Evolutionary conservation across 1,140 invertebrate genomes (phyloP).

Genomic region (Cydia fagiglandana): DNA sequence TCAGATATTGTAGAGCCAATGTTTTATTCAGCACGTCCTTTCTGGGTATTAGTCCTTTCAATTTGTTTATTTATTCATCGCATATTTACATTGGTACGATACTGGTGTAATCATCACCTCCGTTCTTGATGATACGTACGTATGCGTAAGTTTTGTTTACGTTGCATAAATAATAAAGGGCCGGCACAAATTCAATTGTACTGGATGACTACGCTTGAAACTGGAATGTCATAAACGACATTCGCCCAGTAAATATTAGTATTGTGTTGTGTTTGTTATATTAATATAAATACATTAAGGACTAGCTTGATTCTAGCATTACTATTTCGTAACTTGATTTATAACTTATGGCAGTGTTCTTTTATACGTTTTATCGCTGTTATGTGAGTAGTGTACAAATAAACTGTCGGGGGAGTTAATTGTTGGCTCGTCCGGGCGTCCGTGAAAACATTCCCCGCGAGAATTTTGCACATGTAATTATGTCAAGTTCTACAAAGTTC

Average conservation of each 20-base stretch:
- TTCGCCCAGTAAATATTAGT: background rate
- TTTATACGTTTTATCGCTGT: background rate
- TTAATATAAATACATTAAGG: background rate
- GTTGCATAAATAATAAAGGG: slow-evolving; percentile 28
- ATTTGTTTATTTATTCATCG: slow-evolving; percentile 21
- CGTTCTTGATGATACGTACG: background rate
- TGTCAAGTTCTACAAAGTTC: slow-evolving; percentile 2
- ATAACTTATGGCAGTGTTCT: background rate
- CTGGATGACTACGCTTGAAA: background rate
- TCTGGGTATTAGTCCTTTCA: slow-evolving; percentile 1
- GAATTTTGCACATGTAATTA: slow-evolving; percentile 7
- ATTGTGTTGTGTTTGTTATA: no score
- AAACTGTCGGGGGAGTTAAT: slow-evolving; percentile 23
- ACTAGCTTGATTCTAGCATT: background rate
- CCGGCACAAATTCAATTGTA: background rate
- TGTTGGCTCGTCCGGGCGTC: background rate
- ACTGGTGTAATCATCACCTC: slow-evolving; percentile 23
- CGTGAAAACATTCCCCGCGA: slow-evolving; percentile 10
- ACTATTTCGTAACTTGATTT: background rate
- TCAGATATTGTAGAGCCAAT: background rate
- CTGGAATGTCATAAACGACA: background rate
- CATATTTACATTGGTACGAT: slow-evolving; percentile 15
- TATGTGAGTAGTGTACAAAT: slow-evolving; percentile 16
- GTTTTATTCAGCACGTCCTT: background rate
- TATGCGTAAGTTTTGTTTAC: slow-evolving; percentile 17